Evolutionary conservation across 2,797 vertebrate species (phyloP).

Genomic region (Acropternis orthonyx): DNA sequence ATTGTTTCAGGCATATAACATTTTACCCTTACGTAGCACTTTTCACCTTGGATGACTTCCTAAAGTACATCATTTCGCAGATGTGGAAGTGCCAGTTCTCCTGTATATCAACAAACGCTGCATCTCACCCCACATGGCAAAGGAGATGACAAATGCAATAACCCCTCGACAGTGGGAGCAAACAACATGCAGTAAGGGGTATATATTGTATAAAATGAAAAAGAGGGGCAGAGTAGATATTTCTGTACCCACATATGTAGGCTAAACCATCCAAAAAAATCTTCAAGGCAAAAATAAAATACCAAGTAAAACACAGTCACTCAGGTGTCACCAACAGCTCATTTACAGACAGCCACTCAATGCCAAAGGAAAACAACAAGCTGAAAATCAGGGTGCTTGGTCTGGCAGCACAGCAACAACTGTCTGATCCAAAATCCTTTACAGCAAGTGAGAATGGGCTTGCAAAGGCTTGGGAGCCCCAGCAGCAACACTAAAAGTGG

Average conservation of each 20-base stretch:
- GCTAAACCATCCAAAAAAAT: neutral
- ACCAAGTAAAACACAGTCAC: neutral
- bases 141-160: constrained; percentile 13
- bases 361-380: neutral
- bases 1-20: neutral
- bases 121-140: neutral
- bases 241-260: rapidly evolving
- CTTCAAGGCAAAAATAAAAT: neutral
- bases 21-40: neutral
- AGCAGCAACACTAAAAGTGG: neutral
- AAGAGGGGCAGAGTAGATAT: rapidly evolving
- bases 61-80: neutral
- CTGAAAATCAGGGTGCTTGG: neutral
- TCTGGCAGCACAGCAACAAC: neutral
- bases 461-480: neutral
- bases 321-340: neutral
- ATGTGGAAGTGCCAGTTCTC: neutral
- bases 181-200: neutral
- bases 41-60: constrained; percentile 11
- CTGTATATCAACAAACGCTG: neutral
- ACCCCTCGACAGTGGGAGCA: neutral
- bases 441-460: neutral
- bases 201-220: neutral
- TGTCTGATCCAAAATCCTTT: neutral
- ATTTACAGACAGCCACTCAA: neutral